Evolutionary conservation across 2,888 invertebrate species (phyloP), one percentile per base, ranked within the genome.

Genomic region (Luperina testacea): DNA sequence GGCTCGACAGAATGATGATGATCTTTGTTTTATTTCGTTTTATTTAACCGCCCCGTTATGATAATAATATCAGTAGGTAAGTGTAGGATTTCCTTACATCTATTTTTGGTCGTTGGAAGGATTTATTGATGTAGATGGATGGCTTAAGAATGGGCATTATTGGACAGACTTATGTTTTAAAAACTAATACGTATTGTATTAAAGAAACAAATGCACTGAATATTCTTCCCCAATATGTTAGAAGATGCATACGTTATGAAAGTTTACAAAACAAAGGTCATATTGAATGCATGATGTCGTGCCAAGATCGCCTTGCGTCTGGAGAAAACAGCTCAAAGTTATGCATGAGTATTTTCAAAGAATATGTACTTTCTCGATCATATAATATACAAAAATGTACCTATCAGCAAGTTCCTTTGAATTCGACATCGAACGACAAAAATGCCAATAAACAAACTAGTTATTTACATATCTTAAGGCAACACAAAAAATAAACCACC

Each of bases 271-370:
- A 80, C 78, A 80, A 80, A 76, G 71, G 79, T 79, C 59, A 65
- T 74, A 78, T 63, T 32, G 65, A 75, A 90, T 88, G 70, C 86
- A 89, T 88, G 88, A 71, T 57, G n/a, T 51, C 72, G 75, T 80
- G 80, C 75, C 80, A 90, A 89, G 87, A 92, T 89, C 88, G 88
- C 89, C 88, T 91, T 38, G 48, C 67, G 13, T 74, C 48, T 15
- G 24, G 42, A 4, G 27, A 53, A 72, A 61, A 61, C 53, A 53
- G 38, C 15, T 72, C 53, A 65, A 48, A 73, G 70, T 73, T 73
- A 53, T 73, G 67, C 53, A 80, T 76, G 61, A 81, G 42, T 72
- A 81, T 81, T 48, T 77, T 63, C 17, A 72, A 77, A 75, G 59
- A 3, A 65, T 3, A 67, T 65, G 45, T 24, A 59, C 32, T 64